Evolutionary conservation across 2,888 invertebrate species (phyloP).

Genomic region (Nymphalis urticae): DNA sequence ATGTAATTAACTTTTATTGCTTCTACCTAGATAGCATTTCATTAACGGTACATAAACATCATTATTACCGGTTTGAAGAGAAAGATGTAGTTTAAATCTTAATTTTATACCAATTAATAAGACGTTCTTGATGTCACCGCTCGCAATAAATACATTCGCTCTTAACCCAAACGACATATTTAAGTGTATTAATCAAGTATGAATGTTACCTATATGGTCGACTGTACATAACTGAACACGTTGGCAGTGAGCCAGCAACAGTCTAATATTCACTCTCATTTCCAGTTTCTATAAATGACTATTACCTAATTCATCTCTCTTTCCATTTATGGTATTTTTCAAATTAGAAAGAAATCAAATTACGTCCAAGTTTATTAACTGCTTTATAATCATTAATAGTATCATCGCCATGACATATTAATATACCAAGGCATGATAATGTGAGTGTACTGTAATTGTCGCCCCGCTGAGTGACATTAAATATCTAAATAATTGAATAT

Average conservation of each 20-base stretch:
- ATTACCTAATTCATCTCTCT: constrained; percentile 29
- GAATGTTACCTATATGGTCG: constrained; percentile 14
- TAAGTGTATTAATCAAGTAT: constrained; percentile 18
- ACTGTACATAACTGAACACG: constrained; percentile 47
- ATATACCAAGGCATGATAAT: too few species aligned
- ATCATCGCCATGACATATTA: too few species aligned
- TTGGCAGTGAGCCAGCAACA: constrained; percentile 60
- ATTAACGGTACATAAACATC: neutral
- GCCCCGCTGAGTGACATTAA: too few species aligned
- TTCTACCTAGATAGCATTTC: neutral
- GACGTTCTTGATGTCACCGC: constrained; percentile 1
- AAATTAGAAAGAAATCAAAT: neutral
- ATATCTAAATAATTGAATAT: too few species aligned
- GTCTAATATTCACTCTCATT: constrained; percentile 51
- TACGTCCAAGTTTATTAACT: neutral
- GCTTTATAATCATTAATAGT: neutral
- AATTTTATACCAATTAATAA: too few species aligned
- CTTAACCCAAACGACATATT: constrained; percentile 19
- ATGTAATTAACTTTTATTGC: neutral
- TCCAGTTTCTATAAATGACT: constrained; percentile 38
- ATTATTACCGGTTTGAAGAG: constrained; percentile 15
- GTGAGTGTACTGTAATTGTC: too few species aligned
- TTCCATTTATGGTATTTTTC: constrained; percentile 13
- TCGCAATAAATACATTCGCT: constrained; percentile 13
- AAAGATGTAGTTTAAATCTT: constrained; percentile 19